Percentiles rank a stretch among this genome's conserved stretches.
These are phyloP conservation scores for Macrochelys suwanniensis DNA, from an alignment of 2,797 vertebrate species.

Conservation along the genomic window DNA sequence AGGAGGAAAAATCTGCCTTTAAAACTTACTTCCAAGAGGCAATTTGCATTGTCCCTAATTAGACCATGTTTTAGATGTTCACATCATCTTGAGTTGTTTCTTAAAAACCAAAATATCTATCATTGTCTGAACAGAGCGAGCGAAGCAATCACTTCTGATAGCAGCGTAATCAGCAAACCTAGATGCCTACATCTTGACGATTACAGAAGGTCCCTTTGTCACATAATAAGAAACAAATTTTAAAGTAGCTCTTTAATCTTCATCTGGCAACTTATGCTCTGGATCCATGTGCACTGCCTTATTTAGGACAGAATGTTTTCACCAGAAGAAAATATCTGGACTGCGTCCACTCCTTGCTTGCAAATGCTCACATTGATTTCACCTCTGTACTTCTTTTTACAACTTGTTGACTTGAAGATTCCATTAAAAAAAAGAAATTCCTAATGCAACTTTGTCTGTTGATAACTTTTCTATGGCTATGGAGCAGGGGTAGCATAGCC, in stretches of 20 bases:
- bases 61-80: not conserved
- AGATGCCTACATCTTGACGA: not conserved
- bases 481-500: not conserved
- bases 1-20: not conserved
- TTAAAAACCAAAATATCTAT: not conserved
- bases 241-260: not conserved
- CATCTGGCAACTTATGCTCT: not conserved
- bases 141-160: not conserved
- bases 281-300: rapidly evolving
- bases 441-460: not conserved
- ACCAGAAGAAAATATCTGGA: not conserved
- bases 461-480: not conserved
- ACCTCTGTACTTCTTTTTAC: not conserved
- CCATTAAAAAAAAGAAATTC: not conserved
- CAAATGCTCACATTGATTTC: not conserved
- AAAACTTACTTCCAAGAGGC: not conserved
- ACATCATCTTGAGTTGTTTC: not conserved
- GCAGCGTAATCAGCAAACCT: not conserved
- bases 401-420: not conserved
- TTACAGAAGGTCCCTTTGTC: not conserved
- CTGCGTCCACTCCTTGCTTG: rapidly evolving
- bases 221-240: not conserved
- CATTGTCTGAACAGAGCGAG: rapidly evolving
- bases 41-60: not conserved
- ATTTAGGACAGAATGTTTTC: not conserved